These are phyloP conservation scores for Leptothorax acervorum DNA, from an alignment of 2,888 invertebrate species.

Conservation along the genomic window DNA sequence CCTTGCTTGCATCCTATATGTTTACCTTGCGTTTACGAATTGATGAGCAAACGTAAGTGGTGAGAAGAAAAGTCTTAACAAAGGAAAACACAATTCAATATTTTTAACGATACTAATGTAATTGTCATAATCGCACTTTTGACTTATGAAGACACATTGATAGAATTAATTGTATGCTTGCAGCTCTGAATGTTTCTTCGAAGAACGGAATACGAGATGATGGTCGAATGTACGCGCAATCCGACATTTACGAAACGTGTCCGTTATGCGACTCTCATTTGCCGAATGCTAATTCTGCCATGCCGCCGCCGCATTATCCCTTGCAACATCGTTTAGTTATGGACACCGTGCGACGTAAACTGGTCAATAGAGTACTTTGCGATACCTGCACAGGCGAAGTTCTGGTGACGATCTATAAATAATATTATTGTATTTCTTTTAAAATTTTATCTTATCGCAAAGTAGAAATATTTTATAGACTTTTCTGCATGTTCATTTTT, in stretches of 20 bases:
- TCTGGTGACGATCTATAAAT: conserved; percentile 70
- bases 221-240: neutral
- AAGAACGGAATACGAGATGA: conserved; percentile 14
- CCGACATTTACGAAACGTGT: conserved; percentile 73
- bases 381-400: conserved; percentile 81
- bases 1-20: conserved; percentile 83
- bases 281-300: conserved; percentile 67
- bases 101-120: neutral
- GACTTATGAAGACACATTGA: neutral
- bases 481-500: conserved; percentile 43
- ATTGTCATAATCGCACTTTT: neutral
- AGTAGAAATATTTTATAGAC: neutral
- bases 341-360: conserved; percentile 78
- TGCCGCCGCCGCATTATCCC: conserved; percentile 82
- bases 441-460: neutral
- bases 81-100: neutral
- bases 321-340: conserved; percentile 82
- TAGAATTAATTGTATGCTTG: neutral
- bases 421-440: neutral
- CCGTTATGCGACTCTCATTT: conserved; percentile 81
- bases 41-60: conserved; percentile 70
- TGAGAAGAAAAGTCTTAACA: neutral
- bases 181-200: conserved; percentile 37
- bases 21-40: conserved; percentile 78
- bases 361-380: conserved; percentile 79